Base-by-base conservation (phyloP, 2,797 vertebrate species). In the Hephaestus fuliginosus region DNA sequence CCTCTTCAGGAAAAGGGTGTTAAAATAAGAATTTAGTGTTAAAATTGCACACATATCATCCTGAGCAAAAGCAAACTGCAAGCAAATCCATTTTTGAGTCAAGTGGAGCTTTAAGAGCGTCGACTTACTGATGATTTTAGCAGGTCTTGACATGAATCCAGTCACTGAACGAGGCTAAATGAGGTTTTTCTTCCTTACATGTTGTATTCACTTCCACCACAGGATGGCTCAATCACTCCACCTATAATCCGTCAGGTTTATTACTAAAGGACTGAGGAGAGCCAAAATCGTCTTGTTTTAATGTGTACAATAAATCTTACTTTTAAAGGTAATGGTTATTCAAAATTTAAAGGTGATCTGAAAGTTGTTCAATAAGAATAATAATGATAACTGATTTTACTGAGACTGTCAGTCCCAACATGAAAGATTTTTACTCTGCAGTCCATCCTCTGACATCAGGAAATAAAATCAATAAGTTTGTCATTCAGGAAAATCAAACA, bases 171-270 rank as follows among this genome's bases (percentile, higher is more conserved):
- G 13, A 28, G 33, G 14, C 20, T 56, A 2, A 51, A 28, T 11
- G 63, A 25, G 10, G 33, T 33, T 25, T 33, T 43, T 4, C 7
- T 41, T 12, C n/a, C 71, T 13, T 10, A 39, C 7, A 30, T 63
- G 41, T n/a, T 25, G 12, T 52, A 46, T 20, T 48, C 18, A 22
- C 7, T 66, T 63, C 4, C 18, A 61, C 82, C 91, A 88, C 88
- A 77, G 13, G 87, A 82, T 76, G 87, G 84, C 2, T 3, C 72
- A 53, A 46, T 77, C 30, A 30, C 62, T 69, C 85, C 74, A 87
- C 33, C 20, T 25, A 9, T 10, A 8, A 2, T 11, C 5, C 2
- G 18, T 0, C 56, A 39, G 5, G 18, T 2, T 13, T 5, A 7
- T 12, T 17, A n/a, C 44, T 41, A 44, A 43, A 39, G 53, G 20